Percentiles rank a stretch among this genome's conserved stretches.
Conservation (phyloP, 2,888 invertebrate genomes). For the Drosophila nigricruria region DNA sequence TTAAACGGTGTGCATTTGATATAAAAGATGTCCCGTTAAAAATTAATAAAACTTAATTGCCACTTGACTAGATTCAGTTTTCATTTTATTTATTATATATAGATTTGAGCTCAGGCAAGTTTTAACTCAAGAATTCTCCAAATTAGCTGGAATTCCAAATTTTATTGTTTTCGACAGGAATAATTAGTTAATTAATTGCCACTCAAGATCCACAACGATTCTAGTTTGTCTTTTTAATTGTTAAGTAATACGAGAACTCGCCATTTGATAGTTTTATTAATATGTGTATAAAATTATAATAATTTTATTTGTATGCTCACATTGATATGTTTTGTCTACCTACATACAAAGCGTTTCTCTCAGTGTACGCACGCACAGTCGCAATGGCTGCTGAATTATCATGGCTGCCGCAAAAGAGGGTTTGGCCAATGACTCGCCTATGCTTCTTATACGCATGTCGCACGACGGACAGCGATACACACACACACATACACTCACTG, state of each 20-base stretch:
- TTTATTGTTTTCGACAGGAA: background rate
- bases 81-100: background rate
- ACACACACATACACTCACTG: slow-evolving; percentile 8
- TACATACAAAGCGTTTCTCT: slow-evolving; percentile 22
- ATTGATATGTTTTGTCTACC: no score
- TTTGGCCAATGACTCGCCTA: slow-evolving; percentile 46
- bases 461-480: slow-evolving; percentile 39
- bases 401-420: slow-evolving; percentile 55
- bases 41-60: background rate
- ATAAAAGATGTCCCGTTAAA: background rate
- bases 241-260: background rate
- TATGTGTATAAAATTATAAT: background rate
- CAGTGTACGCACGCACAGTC: slow-evolving; percentile 51
- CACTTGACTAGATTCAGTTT: no score
- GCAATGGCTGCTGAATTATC: slow-evolving; percentile 47
- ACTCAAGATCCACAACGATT: background rate
- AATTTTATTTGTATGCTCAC: background rate
- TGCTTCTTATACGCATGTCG: slow-evolving; percentile 68
- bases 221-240: background rate
- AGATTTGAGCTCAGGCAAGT: background rate
- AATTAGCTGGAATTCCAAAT: background rate
- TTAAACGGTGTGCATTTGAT: background rate
- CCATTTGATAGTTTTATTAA: no score
- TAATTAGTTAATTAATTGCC: background rate
- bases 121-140: background rate